Evolutionary conservation across 2,113 vertebrate genomes (phyloP).

Genomic region (Chionis minor): DNA sequence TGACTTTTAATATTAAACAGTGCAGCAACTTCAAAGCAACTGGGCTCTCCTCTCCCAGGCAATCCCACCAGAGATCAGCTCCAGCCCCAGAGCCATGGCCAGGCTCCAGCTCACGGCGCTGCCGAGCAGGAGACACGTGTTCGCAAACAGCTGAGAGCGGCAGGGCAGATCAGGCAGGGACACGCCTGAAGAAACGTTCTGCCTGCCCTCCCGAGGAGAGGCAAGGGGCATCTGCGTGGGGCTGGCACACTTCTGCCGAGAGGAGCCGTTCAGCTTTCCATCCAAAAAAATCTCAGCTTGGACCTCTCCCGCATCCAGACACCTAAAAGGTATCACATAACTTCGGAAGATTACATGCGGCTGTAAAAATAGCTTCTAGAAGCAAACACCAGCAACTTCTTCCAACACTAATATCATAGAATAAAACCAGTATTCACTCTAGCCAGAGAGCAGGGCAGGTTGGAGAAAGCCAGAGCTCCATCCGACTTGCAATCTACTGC

Average conservation of each 20-base stretch:
- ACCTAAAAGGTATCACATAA: background rate
- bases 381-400: background rate
- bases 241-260: background rate
- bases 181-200: background rate
- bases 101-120: background rate
- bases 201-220: background rate
- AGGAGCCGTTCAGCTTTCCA: background rate
- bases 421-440: background rate
- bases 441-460: background rate
- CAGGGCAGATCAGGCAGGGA: constrained; percentile 2
- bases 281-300: background rate
- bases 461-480: background rate
- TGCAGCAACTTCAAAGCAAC: background rate
- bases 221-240: background rate
- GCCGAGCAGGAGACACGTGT: background rate
- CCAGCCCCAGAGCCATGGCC: constrained; percentile 35
- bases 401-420: background rate
- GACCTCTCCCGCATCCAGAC: background rate
- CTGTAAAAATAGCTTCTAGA: constrained; percentile 36
- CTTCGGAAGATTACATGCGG: background rate
- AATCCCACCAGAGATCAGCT: constrained; percentile 28
- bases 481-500: background rate
- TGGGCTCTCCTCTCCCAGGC: constrained; percentile 5
- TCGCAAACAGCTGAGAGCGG: background rate
- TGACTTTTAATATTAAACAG: constrained; percentile 48